phyloP scores from a whole-genome alignment of 2,888 invertebrate species.

The Leptopilina syphax region DNA sequence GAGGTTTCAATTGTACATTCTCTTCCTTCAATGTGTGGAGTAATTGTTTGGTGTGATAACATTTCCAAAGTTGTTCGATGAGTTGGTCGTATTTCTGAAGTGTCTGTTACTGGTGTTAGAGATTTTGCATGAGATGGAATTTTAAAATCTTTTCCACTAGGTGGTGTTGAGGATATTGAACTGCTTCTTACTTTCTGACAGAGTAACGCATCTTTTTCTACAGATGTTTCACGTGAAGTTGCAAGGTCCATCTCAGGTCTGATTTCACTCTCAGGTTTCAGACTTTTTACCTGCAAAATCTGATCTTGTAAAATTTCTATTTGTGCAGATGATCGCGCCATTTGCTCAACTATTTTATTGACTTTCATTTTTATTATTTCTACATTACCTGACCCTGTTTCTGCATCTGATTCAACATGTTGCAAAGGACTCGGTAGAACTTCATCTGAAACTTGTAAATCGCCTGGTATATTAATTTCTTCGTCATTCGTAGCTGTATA shows the following conservation, averaged over 20 bases:
- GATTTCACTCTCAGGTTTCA: conserved; percentile 19
- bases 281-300: conserved; percentile 53
- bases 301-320: conserved; percentile 52
- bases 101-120: conserved; percentile 72
- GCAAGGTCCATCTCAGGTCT: conserved; percentile 25
- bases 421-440: conserved; percentile 26
- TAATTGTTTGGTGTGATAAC: conserved; percentile 69
- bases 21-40: conserved; percentile 61
- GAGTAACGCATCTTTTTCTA: conserved; percentile 22
- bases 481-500: conserved; percentile 60
- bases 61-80: conserved; percentile 43
- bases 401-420: conserved; percentile 47
- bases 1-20: conserved; percentile 66
- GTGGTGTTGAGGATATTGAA: conserved; percentile 65
- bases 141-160: conserved; percentile 48
- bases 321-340: conserved; percentile 16
- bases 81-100: conserved; percentile 40
- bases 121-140: conserved; percentile 73
- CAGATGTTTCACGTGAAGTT: conserved; percentile 46
- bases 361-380: conserved; percentile 42
- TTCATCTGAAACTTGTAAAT: not conserved
- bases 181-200: conserved; percentile 44
- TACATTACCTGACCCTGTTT: conserved; percentile 52
- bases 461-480: conserved; percentile 49
- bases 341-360: not conserved